Evolutionary conservation across 2,888 invertebrate genomes (phyloP).

Genomic region (Aplocera efformata): DNA sequence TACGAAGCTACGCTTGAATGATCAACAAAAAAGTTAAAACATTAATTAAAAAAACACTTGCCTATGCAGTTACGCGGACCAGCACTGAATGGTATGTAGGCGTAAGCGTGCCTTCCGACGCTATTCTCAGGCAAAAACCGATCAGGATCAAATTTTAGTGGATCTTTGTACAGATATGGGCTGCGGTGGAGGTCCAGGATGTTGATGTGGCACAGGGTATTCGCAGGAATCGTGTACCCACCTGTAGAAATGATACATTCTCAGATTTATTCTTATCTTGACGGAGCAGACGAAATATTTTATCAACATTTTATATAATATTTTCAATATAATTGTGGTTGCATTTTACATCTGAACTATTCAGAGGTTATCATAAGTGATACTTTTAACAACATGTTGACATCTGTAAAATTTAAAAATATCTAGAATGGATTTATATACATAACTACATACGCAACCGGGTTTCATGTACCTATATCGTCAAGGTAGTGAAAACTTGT

Average conservation of each 20-base stretch:
- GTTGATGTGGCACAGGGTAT: slow-evolving; percentile 72
- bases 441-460: too few species aligned
- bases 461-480: too few species aligned
- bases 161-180: slow-evolving; percentile 82
- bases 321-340: too few species aligned
- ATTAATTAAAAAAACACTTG: slow-evolving; percentile 16
- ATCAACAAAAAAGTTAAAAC: too few species aligned
- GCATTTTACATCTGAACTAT: too few species aligned
- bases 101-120: slow-evolving; percentile 79
- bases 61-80: slow-evolving; percentile 84
- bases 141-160: slow-evolving; percentile 84
- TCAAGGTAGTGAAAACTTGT: too few species aligned
- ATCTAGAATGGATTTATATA: too few species aligned
- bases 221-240: slow-evolving; percentile 63
- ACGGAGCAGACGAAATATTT: too few species aligned
- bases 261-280: too few species aligned
- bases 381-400: too few species aligned
- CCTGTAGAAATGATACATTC: slow-evolving; percentile 42
- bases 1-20: too few species aligned
- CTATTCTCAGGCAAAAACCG: slow-evolving; percentile 82
- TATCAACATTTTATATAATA: too few species aligned
- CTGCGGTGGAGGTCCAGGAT: slow-evolving; percentile 83
- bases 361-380: neutral
- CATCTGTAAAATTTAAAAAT: neutral
- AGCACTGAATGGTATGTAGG: slow-evolving; percentile 85